Evolutionary conservation across 2,113 vertebrate species (phyloP).

Genomic region (Lethenteron reissneri): DNA sequence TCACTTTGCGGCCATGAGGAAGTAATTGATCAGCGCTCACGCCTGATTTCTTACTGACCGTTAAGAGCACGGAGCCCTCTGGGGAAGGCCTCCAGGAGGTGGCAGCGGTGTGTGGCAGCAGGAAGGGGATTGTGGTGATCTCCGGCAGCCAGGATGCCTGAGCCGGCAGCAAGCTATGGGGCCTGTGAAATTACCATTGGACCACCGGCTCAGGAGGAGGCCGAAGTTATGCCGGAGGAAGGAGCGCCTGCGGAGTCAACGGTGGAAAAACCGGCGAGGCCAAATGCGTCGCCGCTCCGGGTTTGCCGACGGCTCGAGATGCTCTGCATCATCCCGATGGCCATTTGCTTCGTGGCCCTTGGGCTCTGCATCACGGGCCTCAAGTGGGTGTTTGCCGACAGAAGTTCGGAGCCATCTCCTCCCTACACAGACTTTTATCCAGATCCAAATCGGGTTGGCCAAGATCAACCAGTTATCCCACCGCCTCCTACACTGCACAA

Average conservation of each 20-base stretch:
- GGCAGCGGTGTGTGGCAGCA: too few species aligned
- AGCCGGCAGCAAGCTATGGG: neutral
- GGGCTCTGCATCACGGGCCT: slow-evolving; percentile 14
- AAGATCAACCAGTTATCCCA: slow-evolving; percentile 3
- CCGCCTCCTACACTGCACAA: slow-evolving; percentile 2
- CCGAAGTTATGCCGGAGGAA: neutral
- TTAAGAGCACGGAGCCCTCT: too few species aligned
- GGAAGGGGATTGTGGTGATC: too few species aligned
- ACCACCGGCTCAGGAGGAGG: neutral
- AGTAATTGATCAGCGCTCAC: too few species aligned
- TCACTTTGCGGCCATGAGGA: too few species aligned
- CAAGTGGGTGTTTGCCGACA: slow-evolving; percentile 11
- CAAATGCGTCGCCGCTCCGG: neutral
- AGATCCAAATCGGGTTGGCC: slow-evolving; percentile 1
- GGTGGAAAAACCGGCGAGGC: neutral
- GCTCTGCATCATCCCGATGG: slow-evolving; percentile 11
- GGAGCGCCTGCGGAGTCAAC: neutral
- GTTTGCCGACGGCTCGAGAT: slow-evolving; percentile 6
- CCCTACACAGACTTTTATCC: slow-evolving; percentile 2
- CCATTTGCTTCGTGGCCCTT: slow-evolving; percentile 15
- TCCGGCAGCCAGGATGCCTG: neutral
- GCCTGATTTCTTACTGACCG: too few species aligned
- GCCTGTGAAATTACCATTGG: slow-evolving; percentile 5
- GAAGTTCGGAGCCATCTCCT: slow-evolving; percentile 5
- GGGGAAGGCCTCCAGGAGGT: too few species aligned